Evolutionary conservation across 2,888 invertebrate genomes (phyloP).

Genomic region (Dione vanillae): DNA sequence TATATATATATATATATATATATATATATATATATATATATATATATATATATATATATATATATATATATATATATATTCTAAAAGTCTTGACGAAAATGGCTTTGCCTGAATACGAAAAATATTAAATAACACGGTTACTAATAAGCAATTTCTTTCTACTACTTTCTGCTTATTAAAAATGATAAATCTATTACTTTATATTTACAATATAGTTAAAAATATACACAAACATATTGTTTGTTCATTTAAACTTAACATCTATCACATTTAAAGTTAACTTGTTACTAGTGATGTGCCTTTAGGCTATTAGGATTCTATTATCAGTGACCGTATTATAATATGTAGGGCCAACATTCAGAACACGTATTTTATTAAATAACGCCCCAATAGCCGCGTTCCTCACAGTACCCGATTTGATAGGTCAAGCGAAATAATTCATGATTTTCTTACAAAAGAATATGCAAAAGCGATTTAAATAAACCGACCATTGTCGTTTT

Average conservation of each 20-base stretch:
- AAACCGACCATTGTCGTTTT: slow-evolving; percentile 47
- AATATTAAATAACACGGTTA: too few relatives aligned
- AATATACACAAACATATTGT: too few relatives aligned
- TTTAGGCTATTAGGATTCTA: background rate
- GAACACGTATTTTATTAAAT: slow-evolving; percentile 77
- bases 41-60: too few relatives aligned
- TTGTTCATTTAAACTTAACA: background rate
- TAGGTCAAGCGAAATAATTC: slow-evolving; percentile 60
- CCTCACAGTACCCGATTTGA: slow-evolving; percentile 55
- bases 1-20: too few relatives aligned
- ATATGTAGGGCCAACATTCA: slow-evolving; percentile 51
- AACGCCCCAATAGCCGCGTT: slow-evolving; percentile 53
- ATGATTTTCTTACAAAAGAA: slow-evolving; percentile 57
- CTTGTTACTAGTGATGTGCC: background rate
- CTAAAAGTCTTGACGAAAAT: too few relatives aligned
- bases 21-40: too few relatives aligned
- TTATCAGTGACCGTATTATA: slow-evolving; percentile 24
- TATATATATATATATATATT: too few relatives aligned
- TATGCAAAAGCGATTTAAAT: slow-evolving; percentile 49
- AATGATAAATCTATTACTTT: too few relatives aligned
- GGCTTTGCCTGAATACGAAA: too few relatives aligned
- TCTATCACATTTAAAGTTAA: background rate
- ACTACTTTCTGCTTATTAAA: too few relatives aligned
- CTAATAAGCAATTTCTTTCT: too few relatives aligned
- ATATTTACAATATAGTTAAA: too few relatives aligned